These are phyloP conservation scores for Coptodon rendalli DNA, from an alignment of 2,113 vertebrate species.

Conservation along the genomic window DNA sequence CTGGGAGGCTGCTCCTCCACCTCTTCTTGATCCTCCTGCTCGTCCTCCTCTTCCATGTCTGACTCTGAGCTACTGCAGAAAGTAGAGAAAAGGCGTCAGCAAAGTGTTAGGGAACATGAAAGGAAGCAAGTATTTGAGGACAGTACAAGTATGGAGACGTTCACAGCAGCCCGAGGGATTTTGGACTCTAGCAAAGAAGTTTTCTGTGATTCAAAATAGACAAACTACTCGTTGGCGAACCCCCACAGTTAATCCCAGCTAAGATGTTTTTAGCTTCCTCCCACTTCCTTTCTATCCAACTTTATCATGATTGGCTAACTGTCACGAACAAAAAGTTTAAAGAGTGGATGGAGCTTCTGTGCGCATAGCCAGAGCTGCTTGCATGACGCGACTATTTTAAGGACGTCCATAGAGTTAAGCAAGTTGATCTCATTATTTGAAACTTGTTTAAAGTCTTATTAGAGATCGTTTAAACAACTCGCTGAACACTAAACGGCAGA, in stretches of 20 bases:
- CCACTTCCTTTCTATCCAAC: background rate
- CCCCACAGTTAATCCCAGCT: background rate
- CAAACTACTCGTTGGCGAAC: background rate
- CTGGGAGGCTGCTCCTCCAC: slow-evolving; percentile 58
- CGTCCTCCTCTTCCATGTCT: slow-evolving; percentile 85
- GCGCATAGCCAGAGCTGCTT: background rate
- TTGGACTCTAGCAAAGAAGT: accelerated
- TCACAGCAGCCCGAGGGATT: background rate
- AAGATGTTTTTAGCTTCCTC: background rate
- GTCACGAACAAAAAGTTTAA: background rate
- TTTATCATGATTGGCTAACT: background rate
- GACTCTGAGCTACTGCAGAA: slow-evolving; percentile 90
- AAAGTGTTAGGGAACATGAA: background rate
- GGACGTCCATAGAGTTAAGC: background rate
- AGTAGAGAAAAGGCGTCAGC: background rate
- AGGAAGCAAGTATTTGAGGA: background rate
- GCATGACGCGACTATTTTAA: background rate
- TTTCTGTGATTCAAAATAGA: background rate
- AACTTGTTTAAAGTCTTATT: background rate
- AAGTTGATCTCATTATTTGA: background rate
- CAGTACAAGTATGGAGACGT: background rate
- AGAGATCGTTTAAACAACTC: background rate
- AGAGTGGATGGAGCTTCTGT: background rate
- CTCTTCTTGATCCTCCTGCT: slow-evolving; percentile 53
- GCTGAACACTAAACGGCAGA: background rate